These are phyloP conservation scores for Crotalus helleri DNA, from an alignment of 2,113 vertebrate genomes.

Conservation along the genomic window DNA sequence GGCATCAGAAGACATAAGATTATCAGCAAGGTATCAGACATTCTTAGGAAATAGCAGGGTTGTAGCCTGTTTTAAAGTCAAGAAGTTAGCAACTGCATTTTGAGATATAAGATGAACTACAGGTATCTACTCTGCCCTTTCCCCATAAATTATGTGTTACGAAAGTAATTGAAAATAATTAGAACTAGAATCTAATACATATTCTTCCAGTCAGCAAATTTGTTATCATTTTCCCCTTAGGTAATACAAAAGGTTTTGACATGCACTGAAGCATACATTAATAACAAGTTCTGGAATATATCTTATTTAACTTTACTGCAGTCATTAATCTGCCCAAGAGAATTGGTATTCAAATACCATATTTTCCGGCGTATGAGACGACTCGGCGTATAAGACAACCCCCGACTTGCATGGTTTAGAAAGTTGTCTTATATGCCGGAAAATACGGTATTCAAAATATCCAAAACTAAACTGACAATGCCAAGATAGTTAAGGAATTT, in stretches of 20 bases:
- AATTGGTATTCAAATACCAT: background rate
- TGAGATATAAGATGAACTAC: slow-evolving; percentile 4
- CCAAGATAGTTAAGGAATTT: background rate
- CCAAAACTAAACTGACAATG: background rate
- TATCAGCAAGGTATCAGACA: background rate
- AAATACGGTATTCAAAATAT: background rate
- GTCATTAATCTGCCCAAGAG: background rate
- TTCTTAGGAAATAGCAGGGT: slow-evolving; percentile 18
- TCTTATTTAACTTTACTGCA: background rate
- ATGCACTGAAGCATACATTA: background rate
- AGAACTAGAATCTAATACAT: background rate
- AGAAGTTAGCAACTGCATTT: slow-evolving; percentile 10
- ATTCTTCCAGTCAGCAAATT: background rate
- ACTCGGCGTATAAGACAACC: too few species aligned
- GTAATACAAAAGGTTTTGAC: background rate
- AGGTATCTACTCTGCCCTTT: background rate
- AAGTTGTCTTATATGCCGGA: too few species aligned
- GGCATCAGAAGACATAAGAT: slow-evolving; percentile 47
- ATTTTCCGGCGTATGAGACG: too few species aligned
- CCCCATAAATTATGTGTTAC: background rate
- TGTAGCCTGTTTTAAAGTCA: slow-evolving; percentile 14
- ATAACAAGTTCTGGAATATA: background rate
- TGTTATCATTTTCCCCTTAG: background rate
- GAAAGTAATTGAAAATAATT: background rate
- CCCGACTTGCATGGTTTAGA: too few species aligned